phyloP scores from a whole-genome alignment of 1,140 invertebrate species.

The Trachymyrmex septentrionalis region DNA sequence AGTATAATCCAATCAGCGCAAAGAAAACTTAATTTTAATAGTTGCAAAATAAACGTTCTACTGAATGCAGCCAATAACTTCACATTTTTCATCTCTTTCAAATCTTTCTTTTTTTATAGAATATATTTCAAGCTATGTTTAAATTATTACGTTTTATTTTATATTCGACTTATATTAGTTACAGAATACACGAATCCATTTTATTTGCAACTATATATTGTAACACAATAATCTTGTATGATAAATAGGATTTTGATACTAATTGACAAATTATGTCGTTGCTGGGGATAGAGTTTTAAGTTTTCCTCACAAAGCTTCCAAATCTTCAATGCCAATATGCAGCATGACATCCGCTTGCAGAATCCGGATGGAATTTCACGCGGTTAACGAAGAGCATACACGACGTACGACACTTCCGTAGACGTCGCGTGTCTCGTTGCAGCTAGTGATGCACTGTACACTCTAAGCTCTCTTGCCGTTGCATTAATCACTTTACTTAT shows the following conservation, averaged over 20 bases:
- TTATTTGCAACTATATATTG: slow-evolving; percentile 2
- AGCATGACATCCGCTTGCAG: slow-evolving; percentile 36
- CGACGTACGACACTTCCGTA: slow-evolving; percentile 14
- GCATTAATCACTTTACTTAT: slow-evolving; percentile 54
- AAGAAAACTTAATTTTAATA: no score
- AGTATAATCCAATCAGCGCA: no score
- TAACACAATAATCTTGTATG: background rate
- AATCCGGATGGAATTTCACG: slow-evolving; percentile 22
- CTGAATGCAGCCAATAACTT: no score
- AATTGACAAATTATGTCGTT: slow-evolving; percentile 20
- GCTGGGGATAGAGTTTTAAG: background rate
- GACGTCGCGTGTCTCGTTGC: slow-evolving; percentile 38
- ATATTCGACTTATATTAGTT: background rate
- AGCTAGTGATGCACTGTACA: slow-evolving; percentile 28
- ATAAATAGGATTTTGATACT: background rate
- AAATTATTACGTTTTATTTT: background rate
- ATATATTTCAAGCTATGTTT: background rate
- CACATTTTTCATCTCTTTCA: background rate
- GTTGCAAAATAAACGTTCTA: no score
- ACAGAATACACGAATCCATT: background rate
- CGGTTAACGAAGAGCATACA: slow-evolving; percentile 15
- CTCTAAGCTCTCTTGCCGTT: slow-evolving; percentile 9
- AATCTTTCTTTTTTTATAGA: background rate
- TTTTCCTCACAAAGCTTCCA: slow-evolving; percentile 66
- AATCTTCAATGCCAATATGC: slow-evolving; percentile 47